phyloP scores from a whole-genome alignment of 2,113 vertebrate species.

The Gila orcuttii region DNA sequence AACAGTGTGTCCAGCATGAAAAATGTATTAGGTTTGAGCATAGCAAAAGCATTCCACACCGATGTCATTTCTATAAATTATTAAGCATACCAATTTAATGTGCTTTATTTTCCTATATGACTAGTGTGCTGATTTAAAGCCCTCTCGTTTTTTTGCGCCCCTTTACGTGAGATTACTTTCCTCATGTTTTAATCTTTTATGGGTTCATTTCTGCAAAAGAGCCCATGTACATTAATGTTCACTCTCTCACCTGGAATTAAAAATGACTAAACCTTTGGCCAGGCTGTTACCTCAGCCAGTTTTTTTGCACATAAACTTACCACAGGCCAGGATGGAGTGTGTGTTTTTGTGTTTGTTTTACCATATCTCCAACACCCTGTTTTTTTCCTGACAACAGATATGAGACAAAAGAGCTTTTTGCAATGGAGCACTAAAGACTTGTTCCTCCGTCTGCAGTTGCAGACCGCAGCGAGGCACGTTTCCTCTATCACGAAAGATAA shows the following conservation, averaged over 20 bases:
- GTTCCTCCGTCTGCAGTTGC: background rate
- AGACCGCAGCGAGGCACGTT: slow-evolving; percentile 4
- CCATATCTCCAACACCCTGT: slow-evolving; percentile 45
- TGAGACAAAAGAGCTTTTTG: slow-evolving; percentile 36
- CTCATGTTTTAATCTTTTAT: slow-evolving; percentile 66
- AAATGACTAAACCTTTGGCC: slow-evolving; percentile 55
- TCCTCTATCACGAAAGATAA: slow-evolving; percentile 43
- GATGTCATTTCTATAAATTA: slow-evolving; percentile 61
- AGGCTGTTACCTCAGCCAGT: slow-evolving; percentile 10
- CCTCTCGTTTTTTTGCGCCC: slow-evolving; percentile 53
- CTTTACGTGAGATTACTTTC: slow-evolving; percentile 64
- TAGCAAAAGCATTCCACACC: slow-evolving; percentile 63
- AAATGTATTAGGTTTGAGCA: slow-evolving; percentile 66
- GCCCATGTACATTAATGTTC: slow-evolving; percentile 48
- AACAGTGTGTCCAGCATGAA: slow-evolving; percentile 46
- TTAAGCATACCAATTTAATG: slow-evolving; percentile 61
- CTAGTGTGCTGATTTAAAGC: slow-evolving; percentile 67
- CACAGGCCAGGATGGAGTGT: slow-evolving; percentile 26
- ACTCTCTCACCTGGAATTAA: slow-evolving; percentile 47
- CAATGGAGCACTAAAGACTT: slow-evolving; percentile 6
- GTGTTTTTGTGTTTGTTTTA: slow-evolving; percentile 48
- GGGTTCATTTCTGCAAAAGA: slow-evolving; percentile 62
- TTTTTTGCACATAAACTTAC: slow-evolving; percentile 18
- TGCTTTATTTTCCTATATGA: slow-evolving; percentile 60
- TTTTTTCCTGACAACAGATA: slow-evolving; percentile 49